Evolutionary conservation across 2,797 vertebrate species (phyloP), one percentile per base, ranked within the genome.

Genomic region (Catharus ustulatus): DNA sequence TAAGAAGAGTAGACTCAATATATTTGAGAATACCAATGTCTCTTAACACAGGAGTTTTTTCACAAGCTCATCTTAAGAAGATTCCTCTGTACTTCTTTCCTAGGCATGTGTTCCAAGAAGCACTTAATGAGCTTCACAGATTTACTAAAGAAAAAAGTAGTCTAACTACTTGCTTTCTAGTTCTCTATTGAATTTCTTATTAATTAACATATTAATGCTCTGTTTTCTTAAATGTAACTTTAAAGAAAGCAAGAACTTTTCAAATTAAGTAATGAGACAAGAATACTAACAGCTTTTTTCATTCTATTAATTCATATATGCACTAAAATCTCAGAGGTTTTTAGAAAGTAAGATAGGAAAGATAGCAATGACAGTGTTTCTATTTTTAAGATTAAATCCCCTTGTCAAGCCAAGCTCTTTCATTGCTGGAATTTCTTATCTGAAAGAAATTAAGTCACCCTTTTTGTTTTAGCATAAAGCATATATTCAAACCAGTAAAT

Each of bases 171-270:
- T 96, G 91, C 87, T 97, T 97, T 90, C 95, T 97, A 96, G 89
- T 94, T 96, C 93, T 93, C 89, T 72, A 91, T 91, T 93, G 95
- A 97, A 97, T 96, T 97, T 97, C 97, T 96, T 96, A 96, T 97
- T 97, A 97, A 98, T 98, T 97, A 97, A 97, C 96, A 97, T 97
- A 97, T 97, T 97, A 97, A 97, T 96, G 84, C 66, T 96, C 89
- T 97, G 90, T 97, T 97, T 97, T 96, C 96, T 97, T 96, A 97
- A 97, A 96, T 97, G 95, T 94, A 89, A 93, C 95, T 97, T 96
- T 96, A 98, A 96, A 97, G 96, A 97, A 95, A 97, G 95, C 93
- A 97, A 97, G 86, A 97, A 97, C 95, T 96, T 97, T 97, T 97
- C 89, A 98, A 97, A 97, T 96, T 96, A 96, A 97, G 93, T 94